Conservation (phyloP, 2,797 vertebrate genomes). For the Oryzias dopingdopingensis region DNA sequence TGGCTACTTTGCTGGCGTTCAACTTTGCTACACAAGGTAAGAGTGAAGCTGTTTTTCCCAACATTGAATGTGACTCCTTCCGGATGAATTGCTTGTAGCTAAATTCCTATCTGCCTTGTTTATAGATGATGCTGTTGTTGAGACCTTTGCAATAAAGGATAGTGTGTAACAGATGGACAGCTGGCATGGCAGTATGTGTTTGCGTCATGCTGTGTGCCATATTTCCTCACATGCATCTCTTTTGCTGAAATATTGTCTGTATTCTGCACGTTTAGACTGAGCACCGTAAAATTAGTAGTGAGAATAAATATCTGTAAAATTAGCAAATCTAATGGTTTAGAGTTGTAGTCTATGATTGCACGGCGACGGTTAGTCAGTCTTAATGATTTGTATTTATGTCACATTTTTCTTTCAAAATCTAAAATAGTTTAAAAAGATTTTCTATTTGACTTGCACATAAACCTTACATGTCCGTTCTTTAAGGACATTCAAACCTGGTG, state of each 20-base stretch:
- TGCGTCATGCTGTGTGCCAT: constrained; percentile 56
- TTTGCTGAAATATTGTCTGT: background rate
- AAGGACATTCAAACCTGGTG: too few species aligned
- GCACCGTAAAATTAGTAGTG: background rate
- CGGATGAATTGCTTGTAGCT: background rate
- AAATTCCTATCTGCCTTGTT: background rate
- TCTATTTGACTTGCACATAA: too few species aligned
- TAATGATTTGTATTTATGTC: too few species aligned
- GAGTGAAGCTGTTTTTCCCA: constrained; percentile 21
- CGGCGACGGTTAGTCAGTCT: too few species aligned
- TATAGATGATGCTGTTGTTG: background rate
- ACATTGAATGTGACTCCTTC: background rate
- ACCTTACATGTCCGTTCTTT: too few species aligned
- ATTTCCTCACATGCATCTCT: constrained; percentile 43
- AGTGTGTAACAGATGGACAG: constrained; percentile 41
- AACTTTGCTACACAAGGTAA: constrained; percentile 95
- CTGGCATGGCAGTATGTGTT: constrained; percentile 58
- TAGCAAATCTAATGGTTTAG: too few species aligned
- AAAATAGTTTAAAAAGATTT: too few species aligned
- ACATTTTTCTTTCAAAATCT: too few species aligned
- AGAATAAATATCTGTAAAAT: too few species aligned
- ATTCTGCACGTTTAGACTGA: background rate
- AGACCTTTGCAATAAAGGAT: constrained; percentile 10
- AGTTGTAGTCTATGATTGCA: too few species aligned
- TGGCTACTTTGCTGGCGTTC: constrained; percentile 87